Evolutionary conservation across 2,113 vertebrate species (phyloP).

Genomic region (Colistium nudipinnis): DNA sequence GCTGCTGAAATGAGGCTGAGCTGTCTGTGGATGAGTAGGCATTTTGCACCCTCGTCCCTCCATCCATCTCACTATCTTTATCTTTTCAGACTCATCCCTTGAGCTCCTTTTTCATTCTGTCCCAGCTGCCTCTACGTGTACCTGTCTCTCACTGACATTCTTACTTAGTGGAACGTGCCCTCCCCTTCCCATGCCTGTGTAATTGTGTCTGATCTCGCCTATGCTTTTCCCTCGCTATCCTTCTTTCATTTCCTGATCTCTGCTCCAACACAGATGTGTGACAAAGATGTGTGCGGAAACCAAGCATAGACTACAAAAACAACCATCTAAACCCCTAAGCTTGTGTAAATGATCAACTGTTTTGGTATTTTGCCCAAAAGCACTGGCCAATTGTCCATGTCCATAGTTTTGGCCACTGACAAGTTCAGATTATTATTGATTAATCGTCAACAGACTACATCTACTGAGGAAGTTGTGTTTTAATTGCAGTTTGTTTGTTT

Average conservation of each 20-base stretch:
- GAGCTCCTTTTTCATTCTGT: not conserved
- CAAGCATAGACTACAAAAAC: not conserved
- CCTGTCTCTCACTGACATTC: not conserved
- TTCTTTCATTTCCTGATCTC: constrained; percentile 8
- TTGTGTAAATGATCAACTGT: not conserved
- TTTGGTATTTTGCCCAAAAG: not conserved
- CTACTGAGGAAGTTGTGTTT: too few relatives aligned
- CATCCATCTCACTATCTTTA: not conserved
- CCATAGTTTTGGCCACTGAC: not conserved
- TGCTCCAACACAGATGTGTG: not conserved
- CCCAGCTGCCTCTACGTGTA: not conserved
- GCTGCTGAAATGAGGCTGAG: constrained; percentile 28
- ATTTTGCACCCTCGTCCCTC: constrained; percentile 1
- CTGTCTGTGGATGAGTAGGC: constrained; percentile 36
- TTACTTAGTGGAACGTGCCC: not conserved
- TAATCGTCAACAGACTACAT: too few relatives aligned
- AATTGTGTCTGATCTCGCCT: constrained; percentile 10
- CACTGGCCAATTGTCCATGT: not conserved
- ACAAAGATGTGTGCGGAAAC: not conserved
- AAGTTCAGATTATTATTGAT: not conserved
- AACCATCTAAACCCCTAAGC: not conserved
- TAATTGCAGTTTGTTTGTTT: too few relatives aligned
- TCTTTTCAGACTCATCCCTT: not conserved
- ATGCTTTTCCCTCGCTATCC: not conserved
- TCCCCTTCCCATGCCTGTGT: not conserved